phyloP scores from a whole-genome alignment of 2,888 invertebrate genomes.

The Frankliniella intonsa region DNA sequence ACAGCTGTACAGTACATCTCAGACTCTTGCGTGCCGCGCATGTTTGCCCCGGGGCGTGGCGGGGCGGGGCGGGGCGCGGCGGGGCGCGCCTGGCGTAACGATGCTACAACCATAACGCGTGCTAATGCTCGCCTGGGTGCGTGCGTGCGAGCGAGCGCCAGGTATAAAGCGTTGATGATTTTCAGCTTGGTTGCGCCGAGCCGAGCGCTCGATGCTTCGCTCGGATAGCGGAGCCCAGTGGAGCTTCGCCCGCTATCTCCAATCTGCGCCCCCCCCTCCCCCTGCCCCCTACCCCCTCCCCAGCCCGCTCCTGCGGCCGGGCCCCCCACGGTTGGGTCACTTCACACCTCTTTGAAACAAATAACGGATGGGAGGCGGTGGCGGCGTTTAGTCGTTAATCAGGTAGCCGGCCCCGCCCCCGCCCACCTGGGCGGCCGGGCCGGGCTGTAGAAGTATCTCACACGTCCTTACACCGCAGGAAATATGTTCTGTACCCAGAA shows the following conservation, averaged over 20 bases:
- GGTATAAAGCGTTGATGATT: neutral
- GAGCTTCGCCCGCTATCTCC: no score
- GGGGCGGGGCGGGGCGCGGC: neutral
- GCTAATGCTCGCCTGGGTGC: no score
- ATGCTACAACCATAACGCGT: neutral
- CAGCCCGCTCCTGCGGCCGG: neutral
- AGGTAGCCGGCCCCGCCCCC: neutral
- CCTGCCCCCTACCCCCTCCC: no score
- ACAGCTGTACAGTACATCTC: neutral
- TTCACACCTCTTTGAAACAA: neutral
- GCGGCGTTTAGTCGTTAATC: neutral
- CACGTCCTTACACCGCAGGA: neutral
- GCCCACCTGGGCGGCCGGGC: neutral
- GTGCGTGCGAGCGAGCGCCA: no score
- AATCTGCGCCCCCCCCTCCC: no score
- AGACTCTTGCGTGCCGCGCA: no score
- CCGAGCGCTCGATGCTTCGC: neutral
- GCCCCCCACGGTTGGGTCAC: neutral
- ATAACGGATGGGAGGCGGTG: neutral
- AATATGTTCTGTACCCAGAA: no score
- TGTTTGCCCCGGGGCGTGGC: neutral
- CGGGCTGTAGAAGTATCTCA: neutral
- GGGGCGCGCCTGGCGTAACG: neutral
- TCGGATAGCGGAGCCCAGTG: no score
- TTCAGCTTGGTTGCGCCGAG: slow-evolving; percentile 1